Evolutionary conservation across 2,797 vertebrate species (phyloP).

Genomic region (Phoebastria nigripes): DNA sequence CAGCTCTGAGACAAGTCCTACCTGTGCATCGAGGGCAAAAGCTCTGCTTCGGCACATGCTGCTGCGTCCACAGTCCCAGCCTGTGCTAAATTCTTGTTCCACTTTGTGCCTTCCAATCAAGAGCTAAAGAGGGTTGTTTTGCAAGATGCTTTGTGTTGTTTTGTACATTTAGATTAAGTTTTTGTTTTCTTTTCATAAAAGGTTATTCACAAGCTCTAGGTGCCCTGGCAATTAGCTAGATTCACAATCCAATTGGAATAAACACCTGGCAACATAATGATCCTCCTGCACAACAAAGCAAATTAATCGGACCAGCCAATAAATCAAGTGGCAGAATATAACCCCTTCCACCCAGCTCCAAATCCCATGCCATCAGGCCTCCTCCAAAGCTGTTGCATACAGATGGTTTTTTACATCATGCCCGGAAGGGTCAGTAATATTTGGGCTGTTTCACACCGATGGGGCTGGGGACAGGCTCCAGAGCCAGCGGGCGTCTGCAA

Average conservation of each 20-base stretch:
- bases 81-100: background rate
- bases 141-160: background rate
- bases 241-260: conserved; percentile 8
- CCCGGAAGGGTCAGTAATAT: background rate
- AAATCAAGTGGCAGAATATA: conserved; percentile 35
- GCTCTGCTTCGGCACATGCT: background rate
- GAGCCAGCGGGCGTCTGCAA: background rate
- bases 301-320: conserved; percentile 1
- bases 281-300: background rate
- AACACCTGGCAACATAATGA: conserved; percentile 19
- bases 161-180: background rate
- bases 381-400: conserved; percentile 28
- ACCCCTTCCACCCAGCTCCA: background rate
- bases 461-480: background rate
- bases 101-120: background rate
- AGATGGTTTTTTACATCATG: conserved; percentile 14
- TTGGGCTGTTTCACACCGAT: background rate
- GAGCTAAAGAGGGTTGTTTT: background rate
- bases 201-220: background rate
- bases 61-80: background rate
- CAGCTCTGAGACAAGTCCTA: background rate
- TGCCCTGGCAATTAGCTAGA: conserved; percentile 2
- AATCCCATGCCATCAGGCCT: conserved; percentile 2
- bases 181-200: background rate
- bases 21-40: background rate